Percentiles rank a stretch among this genome's conserved stretches.
Evolutionary conservation across 2,797 vertebrate species (phyloP).

Genomic region (Phoeniculus purpureus): DNA sequence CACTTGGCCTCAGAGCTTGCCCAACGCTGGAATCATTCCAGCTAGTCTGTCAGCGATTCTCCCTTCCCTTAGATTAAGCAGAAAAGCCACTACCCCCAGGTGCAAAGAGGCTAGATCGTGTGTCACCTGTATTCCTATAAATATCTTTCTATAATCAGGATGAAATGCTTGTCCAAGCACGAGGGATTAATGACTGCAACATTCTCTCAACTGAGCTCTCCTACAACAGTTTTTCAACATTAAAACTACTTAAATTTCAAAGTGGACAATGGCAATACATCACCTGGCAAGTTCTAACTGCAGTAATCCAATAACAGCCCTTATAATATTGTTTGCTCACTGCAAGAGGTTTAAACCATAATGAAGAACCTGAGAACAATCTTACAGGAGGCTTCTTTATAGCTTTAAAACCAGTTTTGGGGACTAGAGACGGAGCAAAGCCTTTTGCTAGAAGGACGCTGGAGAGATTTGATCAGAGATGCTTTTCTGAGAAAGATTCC

Average conservation of each 20-base stretch:
- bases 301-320: neutral
- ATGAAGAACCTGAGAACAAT: neutral
- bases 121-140: neutral
- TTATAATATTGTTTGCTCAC: neutral
- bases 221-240: neutral
- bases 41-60: neutral
- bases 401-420: neutral
- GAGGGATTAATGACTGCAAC: neutral
- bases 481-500: neutral
- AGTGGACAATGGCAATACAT: neutral
- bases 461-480: neutral
- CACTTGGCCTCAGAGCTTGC: neutral
- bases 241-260: neutral
- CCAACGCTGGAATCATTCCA: neutral
- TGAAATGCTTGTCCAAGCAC: neutral
- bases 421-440: neutral
- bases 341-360: neutral
- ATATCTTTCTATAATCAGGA: neutral
- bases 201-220: neutral
- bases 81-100: neutral
- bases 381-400: neutral
- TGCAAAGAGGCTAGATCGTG: neutral
- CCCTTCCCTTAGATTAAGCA: neutral
- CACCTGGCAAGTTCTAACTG: slow-evolving; percentile 5
- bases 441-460: neutral